These are phyloP conservation scores for Ibidorhyncha struthersii DNA, from an alignment of 2,113 vertebrate species.

Conservation along the genomic window DNA sequence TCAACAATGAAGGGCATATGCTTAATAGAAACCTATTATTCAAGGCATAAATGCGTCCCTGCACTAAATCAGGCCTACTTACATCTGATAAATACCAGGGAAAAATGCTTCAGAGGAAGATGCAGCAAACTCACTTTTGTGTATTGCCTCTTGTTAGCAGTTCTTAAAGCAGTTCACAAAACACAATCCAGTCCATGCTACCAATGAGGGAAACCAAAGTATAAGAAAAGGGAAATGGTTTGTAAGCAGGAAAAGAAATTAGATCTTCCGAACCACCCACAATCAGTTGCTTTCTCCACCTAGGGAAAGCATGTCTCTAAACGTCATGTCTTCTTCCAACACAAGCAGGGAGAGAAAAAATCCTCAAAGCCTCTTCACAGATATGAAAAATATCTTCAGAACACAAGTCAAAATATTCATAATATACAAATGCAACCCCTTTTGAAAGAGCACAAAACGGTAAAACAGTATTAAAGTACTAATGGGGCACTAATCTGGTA, in stretches of 20 bases:
- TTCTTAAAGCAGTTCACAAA: not conserved
- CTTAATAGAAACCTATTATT: not conserved
- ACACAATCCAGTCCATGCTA: not conserved
- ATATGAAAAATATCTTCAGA: not conserved
- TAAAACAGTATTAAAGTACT: conserved; percentile 8
- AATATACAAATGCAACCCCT: not conserved
- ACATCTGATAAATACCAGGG: not conserved
- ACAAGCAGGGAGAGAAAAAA: not conserved
- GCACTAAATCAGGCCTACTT: not conserved
- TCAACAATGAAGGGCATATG: not conserved
- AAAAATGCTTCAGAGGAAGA: not conserved
- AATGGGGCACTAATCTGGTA: not conserved
- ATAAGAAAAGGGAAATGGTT: not conserved
- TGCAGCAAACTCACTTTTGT: not conserved
- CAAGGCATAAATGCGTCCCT: not conserved
- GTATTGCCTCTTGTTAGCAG: not conserved
- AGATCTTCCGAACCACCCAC: not conserved
- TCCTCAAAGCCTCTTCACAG: not conserved
- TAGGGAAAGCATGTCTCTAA: not conserved
- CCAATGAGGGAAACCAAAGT: not conserved
- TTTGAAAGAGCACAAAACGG: not conserved
- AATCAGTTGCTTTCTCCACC: not conserved
- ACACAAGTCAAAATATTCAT: not conserved
- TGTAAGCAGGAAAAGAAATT: not conserved
- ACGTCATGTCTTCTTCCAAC: not conserved